A percentile compares a stretch with the other conserved stretches of the same genome.
Evolutionary conservation across 37 sponge, comb jelly and placozoan species (phyloP).

Genomic region (Crambe crambe): DNA sequence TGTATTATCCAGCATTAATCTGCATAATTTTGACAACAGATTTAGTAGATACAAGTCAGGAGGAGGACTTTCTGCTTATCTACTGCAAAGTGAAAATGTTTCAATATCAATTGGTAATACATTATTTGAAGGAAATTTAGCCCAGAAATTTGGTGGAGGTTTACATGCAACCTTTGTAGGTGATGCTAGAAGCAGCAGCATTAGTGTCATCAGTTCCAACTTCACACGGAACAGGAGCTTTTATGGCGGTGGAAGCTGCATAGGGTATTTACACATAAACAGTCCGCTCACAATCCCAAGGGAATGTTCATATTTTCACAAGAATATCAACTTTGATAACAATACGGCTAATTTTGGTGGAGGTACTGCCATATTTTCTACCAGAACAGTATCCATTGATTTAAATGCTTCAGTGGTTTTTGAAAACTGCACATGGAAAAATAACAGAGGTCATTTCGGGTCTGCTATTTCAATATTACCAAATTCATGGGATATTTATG

Average conservation of each 20-base stretch:
- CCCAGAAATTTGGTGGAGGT: background rate
- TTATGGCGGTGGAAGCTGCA: background rate
- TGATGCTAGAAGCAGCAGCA: background rate
- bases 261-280: slow-evolving; percentile 9
- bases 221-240: background rate
- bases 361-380: background rate
- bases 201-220: background rate
- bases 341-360: background rate
- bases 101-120: background rate
- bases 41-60: slow-evolving; percentile 4
- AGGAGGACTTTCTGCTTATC: background rate
- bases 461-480: slow-evolving; percentile 6
- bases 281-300: background rate
- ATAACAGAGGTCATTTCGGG: background rate
- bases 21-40: too few relatives aligned
- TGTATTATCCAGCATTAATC: too few relatives aligned
- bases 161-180: background rate
- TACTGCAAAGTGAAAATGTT: background rate
- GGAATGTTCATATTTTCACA: background rate
- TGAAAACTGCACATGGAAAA: background rate
- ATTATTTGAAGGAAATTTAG: background rate
- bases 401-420: background rate
- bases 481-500: background rate
- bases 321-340: background rate
- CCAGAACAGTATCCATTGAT: background rate